Evolutionary conservation across 2,797 vertebrate genomes (phyloP).

Genomic region (Gallinago solitaria): DNA sequence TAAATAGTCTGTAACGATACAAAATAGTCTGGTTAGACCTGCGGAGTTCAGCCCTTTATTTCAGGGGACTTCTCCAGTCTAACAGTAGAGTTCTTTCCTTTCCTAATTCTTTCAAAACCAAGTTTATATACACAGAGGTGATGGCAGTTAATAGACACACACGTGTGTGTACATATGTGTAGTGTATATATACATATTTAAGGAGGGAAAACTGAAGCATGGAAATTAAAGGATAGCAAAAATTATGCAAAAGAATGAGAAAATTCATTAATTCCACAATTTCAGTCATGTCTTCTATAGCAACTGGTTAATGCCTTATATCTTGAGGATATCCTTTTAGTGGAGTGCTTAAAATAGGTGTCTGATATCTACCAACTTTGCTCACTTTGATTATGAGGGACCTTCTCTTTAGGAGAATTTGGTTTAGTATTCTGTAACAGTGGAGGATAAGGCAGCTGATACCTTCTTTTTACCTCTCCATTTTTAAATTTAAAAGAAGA

Average conservation of each 20-base stretch:
- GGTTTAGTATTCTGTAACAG: background rate
- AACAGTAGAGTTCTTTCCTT: background rate
- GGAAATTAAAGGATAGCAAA: background rate
- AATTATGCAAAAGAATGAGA: background rate
- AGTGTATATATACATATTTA: background rate
- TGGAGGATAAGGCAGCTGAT: background rate
- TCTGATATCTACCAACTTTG: background rate
- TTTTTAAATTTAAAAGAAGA: background rate
- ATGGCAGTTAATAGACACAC: background rate
- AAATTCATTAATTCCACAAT: background rate
- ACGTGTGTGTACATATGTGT: background rate
- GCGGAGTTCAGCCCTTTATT: background rate
- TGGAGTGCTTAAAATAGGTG: background rate
- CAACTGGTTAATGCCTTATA: background rate
- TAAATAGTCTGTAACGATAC: background rate
- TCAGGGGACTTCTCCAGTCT: background rate
- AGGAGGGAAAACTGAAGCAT: background rate
- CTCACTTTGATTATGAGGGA: background rate
- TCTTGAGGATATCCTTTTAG: background rate
- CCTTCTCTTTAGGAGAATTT: background rate
- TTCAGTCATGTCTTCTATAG: background rate
- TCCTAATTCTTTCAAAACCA: background rate
- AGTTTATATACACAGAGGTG: background rate
- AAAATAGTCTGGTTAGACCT: background rate
- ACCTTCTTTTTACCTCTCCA: background rate